Conservation (phyloP, 2,797 vertebrate species). For the Cetoscarus ocellatus region DNA sequence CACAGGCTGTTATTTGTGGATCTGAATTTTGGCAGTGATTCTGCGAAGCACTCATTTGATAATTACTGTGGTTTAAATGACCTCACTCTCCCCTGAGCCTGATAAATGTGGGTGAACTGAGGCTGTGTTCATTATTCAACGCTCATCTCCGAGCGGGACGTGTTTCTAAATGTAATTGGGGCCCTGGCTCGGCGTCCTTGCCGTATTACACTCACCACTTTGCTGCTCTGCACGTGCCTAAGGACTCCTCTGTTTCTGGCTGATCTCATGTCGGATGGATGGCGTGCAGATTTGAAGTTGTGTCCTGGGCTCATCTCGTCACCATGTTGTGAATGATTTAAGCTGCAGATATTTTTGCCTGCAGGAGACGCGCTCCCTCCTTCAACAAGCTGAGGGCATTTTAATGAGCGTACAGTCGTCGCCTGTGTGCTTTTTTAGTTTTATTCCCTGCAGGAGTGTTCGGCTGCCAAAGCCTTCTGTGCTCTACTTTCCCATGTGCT, state of each 20-base stretch:
- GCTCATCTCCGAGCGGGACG: slow-evolving; percentile 67
- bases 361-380: slow-evolving; percentile 33
- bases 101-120: slow-evolving; percentile 71
- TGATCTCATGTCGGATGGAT: slow-evolving; percentile 36
- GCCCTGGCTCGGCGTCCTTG: slow-evolving; percentile 68
- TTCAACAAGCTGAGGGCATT: slow-evolving; percentile 61
- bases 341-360: slow-evolving; percentile 29
- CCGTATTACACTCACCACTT: slow-evolving; percentile 71
- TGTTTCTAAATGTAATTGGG: slow-evolving; percentile 77
- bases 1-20: slow-evolving; percentile 52
- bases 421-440: slow-evolving; percentile 63
- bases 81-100: slow-evolving; percentile 68
- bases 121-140: slow-evolving; percentile 79
- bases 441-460: slow-evolving; percentile 68
- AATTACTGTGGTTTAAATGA: slow-evolving; percentile 76
- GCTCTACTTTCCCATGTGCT: slow-evolving; percentile 69
- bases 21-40: slow-evolving; percentile 62
- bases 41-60: slow-evolving; percentile 70
- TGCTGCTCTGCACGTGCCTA: slow-evolving; percentile 41
- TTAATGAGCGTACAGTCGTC: slow-evolving; percentile 70
- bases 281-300: slow-evolving; percentile 8
- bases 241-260: slow-evolving; percentile 36
- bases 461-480: slow-evolving; percentile 70
- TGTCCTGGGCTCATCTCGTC: slow-evolving; percentile 27
- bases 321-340: slow-evolving; percentile 47